A percentile compares a stretch with the other conserved stretches of the same genome.
These are phyloP conservation scores for Sebastes goodei DNA, from an alignment of 2,797 vertebrate genomes.

Conservation along the genomic window DNA sequence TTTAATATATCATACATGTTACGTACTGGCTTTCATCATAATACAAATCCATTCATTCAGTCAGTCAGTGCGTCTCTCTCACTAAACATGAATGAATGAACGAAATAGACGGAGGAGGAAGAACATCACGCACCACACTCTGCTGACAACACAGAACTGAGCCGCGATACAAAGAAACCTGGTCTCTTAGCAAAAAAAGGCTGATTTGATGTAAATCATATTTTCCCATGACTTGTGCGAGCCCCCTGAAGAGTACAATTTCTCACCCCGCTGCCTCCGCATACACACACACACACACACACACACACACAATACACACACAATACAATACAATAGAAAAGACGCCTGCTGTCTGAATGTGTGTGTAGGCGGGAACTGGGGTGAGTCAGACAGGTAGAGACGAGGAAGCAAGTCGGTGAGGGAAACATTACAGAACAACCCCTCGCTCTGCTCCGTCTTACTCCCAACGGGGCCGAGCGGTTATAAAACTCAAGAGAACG, in stretches of 20 bases:
- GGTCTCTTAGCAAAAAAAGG: constrained; percentile 50
- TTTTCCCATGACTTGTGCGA: constrained; percentile 51
- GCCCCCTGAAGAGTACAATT: constrained; percentile 59
- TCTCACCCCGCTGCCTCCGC: constrained; percentile 61
- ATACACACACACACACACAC: not conserved
- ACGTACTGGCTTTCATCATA: no score
- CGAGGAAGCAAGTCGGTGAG: not conserved
- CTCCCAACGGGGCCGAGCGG: not conserved
- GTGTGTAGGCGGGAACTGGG: constrained; percentile 15
- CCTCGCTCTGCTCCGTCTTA: not conserved
- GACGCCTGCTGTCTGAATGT: not conserved
- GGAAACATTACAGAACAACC: constrained; percentile 5
- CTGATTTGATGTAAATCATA: constrained; percentile 70
- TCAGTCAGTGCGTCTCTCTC: not conserved
- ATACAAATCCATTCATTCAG: no score
- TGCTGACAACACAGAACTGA: constrained; percentile 70
- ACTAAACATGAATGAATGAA: constrained; percentile 24
- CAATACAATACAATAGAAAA: constrained; percentile 16
- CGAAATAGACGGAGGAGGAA: constrained; percentile 19
- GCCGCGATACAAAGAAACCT: constrained; percentile 32
- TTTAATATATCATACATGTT: no score
- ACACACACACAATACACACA: not conserved
- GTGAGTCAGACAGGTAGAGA: constrained; percentile 10
- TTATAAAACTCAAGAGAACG: constrained; percentile 5
- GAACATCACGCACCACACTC: constrained; percentile 27